Conservation (phyloP, 2,113 vertebrate genomes). For the Ramphastos sulfuratus region DNA sequence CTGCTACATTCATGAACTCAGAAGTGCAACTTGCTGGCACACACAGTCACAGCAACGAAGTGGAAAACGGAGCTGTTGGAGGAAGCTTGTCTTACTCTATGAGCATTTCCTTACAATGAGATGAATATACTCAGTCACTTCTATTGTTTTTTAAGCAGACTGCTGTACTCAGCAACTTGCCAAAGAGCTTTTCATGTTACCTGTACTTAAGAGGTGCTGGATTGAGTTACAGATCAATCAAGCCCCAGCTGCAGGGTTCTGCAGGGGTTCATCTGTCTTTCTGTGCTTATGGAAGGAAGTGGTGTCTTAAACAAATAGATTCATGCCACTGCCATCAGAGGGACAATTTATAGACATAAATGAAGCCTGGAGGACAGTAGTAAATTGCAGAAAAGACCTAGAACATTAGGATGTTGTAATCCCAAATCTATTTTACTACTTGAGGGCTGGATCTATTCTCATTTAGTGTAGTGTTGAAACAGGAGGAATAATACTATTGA, state of each 20-base stretch:
- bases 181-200: slow-evolving; percentile 19
- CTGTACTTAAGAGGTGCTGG: slow-evolving; percentile 36
- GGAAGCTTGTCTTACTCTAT: not conserved
- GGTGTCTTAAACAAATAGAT: not conserved
- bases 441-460: not conserved
- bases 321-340: not conserved
- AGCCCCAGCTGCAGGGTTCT: not conserved
- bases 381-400: not conserved
- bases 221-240: slow-evolving; percentile 41
- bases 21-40: not conserved
- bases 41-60: not conserved
- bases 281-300: not conserved
- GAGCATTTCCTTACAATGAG: not conserved
- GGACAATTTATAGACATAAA: not conserved
- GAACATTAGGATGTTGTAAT: not conserved
- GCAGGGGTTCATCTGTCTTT: not conserved
- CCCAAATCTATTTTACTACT: not conserved
- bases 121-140: slow-evolving; percentile 4
- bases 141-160: slow-evolving; percentile 15
- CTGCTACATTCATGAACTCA: not conserved
- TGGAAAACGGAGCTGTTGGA: not conserved
- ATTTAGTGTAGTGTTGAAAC: not conserved
- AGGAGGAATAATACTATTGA: not conserved
- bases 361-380: not conserved
- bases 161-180: slow-evolving; percentile 16